Conservation (phyloP, 2,888 invertebrate genomes). For the Alloplasta piceator region DNA sequence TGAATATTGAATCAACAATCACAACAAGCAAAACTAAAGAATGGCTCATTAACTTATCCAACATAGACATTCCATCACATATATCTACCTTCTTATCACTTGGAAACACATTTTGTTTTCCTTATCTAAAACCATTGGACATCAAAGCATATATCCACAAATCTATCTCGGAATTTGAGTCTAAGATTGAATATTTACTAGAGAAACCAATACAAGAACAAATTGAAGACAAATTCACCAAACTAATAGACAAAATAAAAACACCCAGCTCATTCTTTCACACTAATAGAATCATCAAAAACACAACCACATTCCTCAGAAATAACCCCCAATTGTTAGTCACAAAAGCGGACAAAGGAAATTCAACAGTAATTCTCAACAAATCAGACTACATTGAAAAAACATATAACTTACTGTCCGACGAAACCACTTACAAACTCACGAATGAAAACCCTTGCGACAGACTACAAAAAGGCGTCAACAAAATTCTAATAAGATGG, state of each 20-base stretch:
- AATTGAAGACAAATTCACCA: background rate
- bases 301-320: slow-evolving; percentile 9
- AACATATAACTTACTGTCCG: background rate
- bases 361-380: background rate
- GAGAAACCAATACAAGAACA: background rate
- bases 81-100: background rate
- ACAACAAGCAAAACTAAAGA: too few relatives aligned
- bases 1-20: too few relatives aligned
- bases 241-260: background rate
- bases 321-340: slow-evolving; percentile 14
- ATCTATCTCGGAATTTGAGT: background rate
- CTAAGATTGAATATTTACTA: background rate
- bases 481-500: background rate
- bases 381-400: slow-evolving; percentile 4
- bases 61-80: too few relatives aligned
- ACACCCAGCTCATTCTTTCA: background rate
- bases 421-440: slow-evolving; percentile 5
- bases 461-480: background rate
- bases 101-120: background rate
- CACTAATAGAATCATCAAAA: slow-evolving; percentile 1
- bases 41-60: too few relatives aligned
- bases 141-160: background rate
- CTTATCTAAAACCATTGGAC: background rate
- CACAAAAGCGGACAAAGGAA: too few relatives aligned
- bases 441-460: slow-evolving; percentile 1